phyloP scores from a whole-genome alignment of 2,888 invertebrate species.

The Carcina quercana region DNA sequence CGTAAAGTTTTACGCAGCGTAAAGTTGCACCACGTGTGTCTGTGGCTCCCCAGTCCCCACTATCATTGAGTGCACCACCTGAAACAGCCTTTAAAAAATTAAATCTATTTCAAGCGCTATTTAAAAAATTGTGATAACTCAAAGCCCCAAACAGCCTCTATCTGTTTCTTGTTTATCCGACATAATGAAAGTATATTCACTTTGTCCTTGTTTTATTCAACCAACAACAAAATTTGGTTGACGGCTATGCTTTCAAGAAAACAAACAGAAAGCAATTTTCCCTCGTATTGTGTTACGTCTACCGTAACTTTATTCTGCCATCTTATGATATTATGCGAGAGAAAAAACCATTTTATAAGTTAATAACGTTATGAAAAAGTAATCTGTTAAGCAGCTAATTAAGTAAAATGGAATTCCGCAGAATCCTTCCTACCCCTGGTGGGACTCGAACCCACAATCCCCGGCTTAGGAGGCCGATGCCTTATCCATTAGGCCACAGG shows the following conservation, averaged over 20 bases:
- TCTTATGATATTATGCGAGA: neutral
- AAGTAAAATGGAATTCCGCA: constrained; percentile 3
- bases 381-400: no score
- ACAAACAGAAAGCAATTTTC: constrained; percentile 31
- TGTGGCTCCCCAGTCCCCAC: no score
- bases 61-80: constrained; percentile 8
- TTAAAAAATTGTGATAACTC: neutral
- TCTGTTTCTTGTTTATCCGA: constrained; percentile 1
- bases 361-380: no score
- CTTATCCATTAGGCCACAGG: constrained; percentile 45
- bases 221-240: constrained; percentile 17
- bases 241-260: constrained; percentile 24
- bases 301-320: constrained; percentile 17
- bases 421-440: constrained; percentile 83
- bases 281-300: constrained; percentile 24
- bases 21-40: constrained; percentile 5
- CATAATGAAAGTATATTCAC: neutral
- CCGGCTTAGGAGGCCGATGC: constrained; percentile 86
- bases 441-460: constrained; percentile 86
- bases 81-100: no score
- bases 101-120: no score
- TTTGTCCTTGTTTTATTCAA: no score
- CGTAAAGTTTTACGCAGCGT: constrained; percentile 13
- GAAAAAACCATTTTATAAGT: no score
- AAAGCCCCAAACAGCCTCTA: no score